Evolutionary conservation across 2,888 invertebrate species (phyloP), one percentile per base, ranked within the genome.

Genomic region (Zhengitettix transpicula): DNA sequence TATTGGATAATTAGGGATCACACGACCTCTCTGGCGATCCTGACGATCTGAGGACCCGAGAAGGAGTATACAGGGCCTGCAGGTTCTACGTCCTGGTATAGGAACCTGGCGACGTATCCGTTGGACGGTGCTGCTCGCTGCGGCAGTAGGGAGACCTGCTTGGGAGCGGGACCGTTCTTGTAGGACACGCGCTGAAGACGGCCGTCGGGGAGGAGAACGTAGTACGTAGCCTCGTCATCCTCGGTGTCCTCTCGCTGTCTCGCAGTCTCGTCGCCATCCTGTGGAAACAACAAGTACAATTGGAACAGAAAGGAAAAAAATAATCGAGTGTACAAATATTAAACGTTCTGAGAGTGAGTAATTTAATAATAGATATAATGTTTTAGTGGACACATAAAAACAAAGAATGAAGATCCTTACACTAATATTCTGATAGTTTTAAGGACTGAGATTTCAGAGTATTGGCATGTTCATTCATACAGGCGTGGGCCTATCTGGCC

Each of bases 81-180:
- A 9, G 66, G 66, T 47, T 66, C 63, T 9, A 66, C 66, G 52
- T 66, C 66, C 61, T 66, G 59, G 59, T 66, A 66, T 44, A 65
- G 63, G 14, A 66, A 60, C 14, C 47, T 12, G 42, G 64, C 63
- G 47, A 65, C 61, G 15, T 63, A 60, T 42, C 61, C 65, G 40
- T 62, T 62, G 8, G 52, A 28, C 17, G 16, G 55, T 7, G 57
- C 42, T 10, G 52, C 58, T 12, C 57, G 57, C 59, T 61, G 59
- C 28, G 52, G 42, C 52, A 56, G 40, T 40, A 59, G 52, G 57
- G 62, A 56, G 15, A 64, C 62, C 47, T 14, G 12, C 14, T 12
- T n/a, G 47, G 47, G 47, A 12, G 47, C 47, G 14, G 47, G 47
- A n/a, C 47, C 47, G 47, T 47, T 12, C 1, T 63, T 57, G 58